Evolutionary conservation across 2,797 vertebrate species (phyloP), one percentile per base, ranked within the genome.

Genomic region (Sebastes melanostomus): DNA sequence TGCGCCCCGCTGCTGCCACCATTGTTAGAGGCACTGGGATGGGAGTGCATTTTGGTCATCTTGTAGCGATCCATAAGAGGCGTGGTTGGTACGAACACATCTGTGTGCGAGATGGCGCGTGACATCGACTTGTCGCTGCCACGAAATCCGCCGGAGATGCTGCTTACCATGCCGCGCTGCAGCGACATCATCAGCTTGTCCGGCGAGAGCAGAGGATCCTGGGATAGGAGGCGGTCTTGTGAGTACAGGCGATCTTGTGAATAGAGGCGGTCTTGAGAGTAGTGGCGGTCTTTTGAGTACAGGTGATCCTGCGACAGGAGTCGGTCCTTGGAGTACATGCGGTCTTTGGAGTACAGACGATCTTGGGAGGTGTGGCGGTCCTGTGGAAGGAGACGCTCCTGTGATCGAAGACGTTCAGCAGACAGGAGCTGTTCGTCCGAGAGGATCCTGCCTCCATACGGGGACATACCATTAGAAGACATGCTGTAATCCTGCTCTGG

Each of bases 41-140:
- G 98, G 90, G 98, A 97, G 96, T 99, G 98, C 98, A 99, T 98
- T 97, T 99, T 99, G 93, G 97, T 99, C 97, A 99, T 98, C 96
- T 98, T 97, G 94, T 99, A 99, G 80, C 97, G 97, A 96, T 99
- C 98, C 97, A 98, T 95, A 82, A 98, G 93, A 0, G 98, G 98
- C 0, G 98, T 99, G n/a, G 98, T 98, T 38, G 96, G 96, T 90
- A 99, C 96, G 90, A 99, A 99, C 94, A 99, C 97, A 3, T 99
- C 98, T 18, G 98, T 99, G 95, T 99, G 98, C 0, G 98, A 99
- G 94, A 99, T 93, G 50, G 98, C 98, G 29, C 97, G 96, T 0
- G 98, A 98, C 94, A 99, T 97, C 10, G 95, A 96, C 88, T 94
- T 94, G 86, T 96, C 96, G 11, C 93, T 94, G 77, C 93, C 94